phyloP scores from a whole-genome alignment of 1,140 invertebrate genomes.

The Aphidius gifuensis region DNA sequence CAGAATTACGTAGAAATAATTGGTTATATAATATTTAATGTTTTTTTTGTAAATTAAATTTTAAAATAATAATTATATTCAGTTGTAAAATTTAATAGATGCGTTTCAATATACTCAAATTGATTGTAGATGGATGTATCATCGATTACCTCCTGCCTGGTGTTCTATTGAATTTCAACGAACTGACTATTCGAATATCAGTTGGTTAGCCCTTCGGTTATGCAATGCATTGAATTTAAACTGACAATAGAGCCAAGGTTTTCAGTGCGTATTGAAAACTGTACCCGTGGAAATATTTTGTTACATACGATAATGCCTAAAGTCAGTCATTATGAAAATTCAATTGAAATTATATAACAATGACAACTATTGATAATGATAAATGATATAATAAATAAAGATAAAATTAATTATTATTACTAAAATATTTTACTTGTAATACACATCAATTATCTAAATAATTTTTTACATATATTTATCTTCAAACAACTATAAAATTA shows the following conservation, averaged over 20 bases:
- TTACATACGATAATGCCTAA: no score
- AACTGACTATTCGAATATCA: slow-evolving; percentile 4
- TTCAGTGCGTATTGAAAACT: slow-evolving; percentile 8
- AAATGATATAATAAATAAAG: not conserved
- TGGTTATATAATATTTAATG: no score
- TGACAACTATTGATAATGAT: not conserved
- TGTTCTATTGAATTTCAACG: not conserved
- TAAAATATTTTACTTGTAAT: no score
- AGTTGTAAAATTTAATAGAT: slow-evolving; percentile 1
- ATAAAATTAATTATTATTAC: no score
- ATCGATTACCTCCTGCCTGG: slow-evolving; percentile 6
- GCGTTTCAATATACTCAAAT: not conserved
- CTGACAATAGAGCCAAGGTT: slow-evolving; percentile 5
- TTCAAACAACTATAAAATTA: no score
- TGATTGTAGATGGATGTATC: slow-evolving; percentile 1
- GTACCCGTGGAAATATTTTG: slow-evolving; percentile 10
- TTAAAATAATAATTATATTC: no score
- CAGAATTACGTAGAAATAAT: no score
- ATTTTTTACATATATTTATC: no score
- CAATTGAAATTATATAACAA: not conserved
- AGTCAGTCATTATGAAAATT: not conserved
- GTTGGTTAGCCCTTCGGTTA: slow-evolving; percentile 8
- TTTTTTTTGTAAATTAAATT: no score
- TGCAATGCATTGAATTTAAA: slow-evolving; percentile 4
- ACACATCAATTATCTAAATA: no score